phyloP scores from a whole-genome alignment of 2,888 invertebrate genomes.

The Lochmaea crataegi region DNA sequence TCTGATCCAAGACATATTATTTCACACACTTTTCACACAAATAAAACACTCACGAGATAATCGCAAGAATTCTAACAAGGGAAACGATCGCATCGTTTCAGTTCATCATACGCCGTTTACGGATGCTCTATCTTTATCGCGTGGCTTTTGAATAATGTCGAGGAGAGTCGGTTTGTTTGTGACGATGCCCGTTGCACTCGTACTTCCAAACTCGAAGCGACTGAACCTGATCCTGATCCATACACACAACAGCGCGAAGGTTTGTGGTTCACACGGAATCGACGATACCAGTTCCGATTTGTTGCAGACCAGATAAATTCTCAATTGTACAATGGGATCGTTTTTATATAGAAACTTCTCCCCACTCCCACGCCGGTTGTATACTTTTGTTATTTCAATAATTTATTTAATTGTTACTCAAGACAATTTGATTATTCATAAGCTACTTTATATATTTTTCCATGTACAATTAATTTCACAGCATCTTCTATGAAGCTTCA shows the following conservation, averaged over 20 bases:
- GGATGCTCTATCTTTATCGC: slow-evolving; percentile 4
- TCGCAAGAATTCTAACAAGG: slow-evolving; percentile 12
- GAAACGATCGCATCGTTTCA: neutral
- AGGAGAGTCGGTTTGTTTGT: slow-evolving; percentile 5
- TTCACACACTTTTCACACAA: slow-evolving; percentile 43
- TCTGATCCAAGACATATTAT: slow-evolving; percentile 59
- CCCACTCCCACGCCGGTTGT: too few relatives aligned
- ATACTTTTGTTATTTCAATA: too few relatives aligned
- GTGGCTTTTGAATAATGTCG: neutral
- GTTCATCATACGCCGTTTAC: slow-evolving; percentile 13
- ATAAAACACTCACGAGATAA: slow-evolving; percentile 39
- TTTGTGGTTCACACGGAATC: slow-evolving; percentile 7
- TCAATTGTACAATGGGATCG: neutral
- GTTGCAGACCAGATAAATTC: slow-evolving; percentile 21
- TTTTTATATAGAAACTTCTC: too few relatives aligned
- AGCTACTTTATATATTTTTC: too few relatives aligned
- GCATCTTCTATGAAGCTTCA: too few relatives aligned
- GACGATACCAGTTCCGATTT: neutral
- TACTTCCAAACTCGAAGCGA: slow-evolving; percentile 46
- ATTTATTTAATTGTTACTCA: too few relatives aligned
- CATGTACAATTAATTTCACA: too few relatives aligned
- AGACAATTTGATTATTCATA: too few relatives aligned
- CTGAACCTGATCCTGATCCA: slow-evolving; percentile 50
- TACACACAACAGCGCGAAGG: slow-evolving; percentile 15
- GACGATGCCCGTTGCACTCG: slow-evolving; percentile 27